Conservation (phyloP, 2,888 invertebrate genomes). For the Stenodema calcarata region DNA sequence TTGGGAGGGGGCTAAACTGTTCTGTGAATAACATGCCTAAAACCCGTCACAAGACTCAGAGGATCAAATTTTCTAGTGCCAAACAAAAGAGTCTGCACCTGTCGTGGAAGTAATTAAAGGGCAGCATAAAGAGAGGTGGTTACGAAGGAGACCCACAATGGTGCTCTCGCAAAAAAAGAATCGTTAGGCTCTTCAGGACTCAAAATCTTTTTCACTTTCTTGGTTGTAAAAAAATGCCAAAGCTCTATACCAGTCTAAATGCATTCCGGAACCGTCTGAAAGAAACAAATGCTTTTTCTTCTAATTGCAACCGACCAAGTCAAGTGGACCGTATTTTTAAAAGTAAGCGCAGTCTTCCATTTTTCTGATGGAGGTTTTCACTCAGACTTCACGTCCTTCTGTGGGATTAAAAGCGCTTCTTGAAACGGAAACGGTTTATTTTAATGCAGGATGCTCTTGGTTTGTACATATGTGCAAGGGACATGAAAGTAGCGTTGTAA, state of each 20-base stretch:
- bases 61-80: background rate
- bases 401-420: background rate
- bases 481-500: too few relatives aligned
- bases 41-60: background rate
- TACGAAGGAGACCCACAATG: background rate
- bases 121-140: background rate
- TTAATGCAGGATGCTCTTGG: too few relatives aligned
- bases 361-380: background rate
- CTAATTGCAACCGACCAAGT: background rate
- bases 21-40: too few relatives aligned
- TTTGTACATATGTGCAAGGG: too few relatives aligned
- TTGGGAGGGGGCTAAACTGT: too few relatives aligned
- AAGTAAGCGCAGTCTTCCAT: background rate
- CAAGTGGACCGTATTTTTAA: background rate
- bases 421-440: too few relatives aligned
- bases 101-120: too few relatives aligned
- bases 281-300: background rate
- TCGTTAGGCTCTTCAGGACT: background rate
- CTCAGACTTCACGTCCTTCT: background rate
- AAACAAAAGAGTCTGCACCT: background rate
- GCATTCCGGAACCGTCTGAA: background rate
- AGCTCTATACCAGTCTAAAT: background rate
- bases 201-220: background rate
- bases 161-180: background rate
- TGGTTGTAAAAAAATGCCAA: background rate